A percentile compares a stretch with the other conserved stretches of the same genome.
Conservation (phyloP, 2,113 vertebrate genomes). For the Fulmarus glacialis region DNA sequence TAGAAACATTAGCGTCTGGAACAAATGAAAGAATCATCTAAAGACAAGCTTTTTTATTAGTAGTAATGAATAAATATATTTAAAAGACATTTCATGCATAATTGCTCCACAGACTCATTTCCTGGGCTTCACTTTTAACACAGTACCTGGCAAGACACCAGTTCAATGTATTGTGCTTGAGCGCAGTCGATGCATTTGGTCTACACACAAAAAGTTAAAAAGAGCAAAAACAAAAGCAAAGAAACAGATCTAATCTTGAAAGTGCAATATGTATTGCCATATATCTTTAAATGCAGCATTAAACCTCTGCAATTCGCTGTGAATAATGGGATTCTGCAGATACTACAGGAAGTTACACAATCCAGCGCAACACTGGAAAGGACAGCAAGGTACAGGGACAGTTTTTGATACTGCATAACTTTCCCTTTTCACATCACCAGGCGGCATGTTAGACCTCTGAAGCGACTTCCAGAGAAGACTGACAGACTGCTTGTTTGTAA, state of each 20-base stretch:
- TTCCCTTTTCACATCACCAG: neutral
- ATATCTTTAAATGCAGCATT: neutral
- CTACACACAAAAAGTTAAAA: neutral
- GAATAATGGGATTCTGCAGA: neutral
- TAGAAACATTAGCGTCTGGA: slow-evolving; percentile 65
- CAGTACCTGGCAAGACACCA: neutral
- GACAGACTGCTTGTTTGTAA: neutral
- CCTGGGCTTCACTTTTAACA: slow-evolving; percentile 30
- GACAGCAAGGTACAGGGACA: neutral
- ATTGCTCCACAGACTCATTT: slow-evolving; percentile 46
- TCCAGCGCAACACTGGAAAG: neutral
- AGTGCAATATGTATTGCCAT: neutral
- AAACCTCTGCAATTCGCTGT: neutral
- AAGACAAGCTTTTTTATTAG: slow-evolving; percentile 58
- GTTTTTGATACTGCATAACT: neutral
- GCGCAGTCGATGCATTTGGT: neutral
- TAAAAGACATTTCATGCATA: slow-evolving; percentile 62
- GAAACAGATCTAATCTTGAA: neutral
- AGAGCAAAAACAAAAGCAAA: neutral
- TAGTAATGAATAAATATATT: slow-evolving; percentile 57
- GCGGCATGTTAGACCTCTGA: fast-evolving
- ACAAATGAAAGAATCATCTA: slow-evolving; percentile 61
- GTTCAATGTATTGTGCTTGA: neutral
- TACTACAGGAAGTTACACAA: neutral
- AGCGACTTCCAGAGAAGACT: neutral